These are phyloP conservation scores for Papilio aristodemus DNA, from an alignment of 1,140 invertebrate genomes.

Conservation along the genomic window DNA sequence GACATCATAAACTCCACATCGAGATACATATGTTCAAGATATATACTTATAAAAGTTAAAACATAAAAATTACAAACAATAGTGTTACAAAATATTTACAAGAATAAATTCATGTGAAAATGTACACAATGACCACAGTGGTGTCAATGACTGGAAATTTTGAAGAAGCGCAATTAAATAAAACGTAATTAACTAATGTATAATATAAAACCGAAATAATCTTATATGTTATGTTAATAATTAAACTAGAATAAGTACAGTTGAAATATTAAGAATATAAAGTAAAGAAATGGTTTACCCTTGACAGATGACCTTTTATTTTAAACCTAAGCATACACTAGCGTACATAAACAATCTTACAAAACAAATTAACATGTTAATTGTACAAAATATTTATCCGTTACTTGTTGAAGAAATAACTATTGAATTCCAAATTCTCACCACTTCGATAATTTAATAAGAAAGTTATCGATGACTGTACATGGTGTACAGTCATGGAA, in stretches of 20 bases:
- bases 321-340: too few species aligned
- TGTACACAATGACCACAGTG: not conserved
- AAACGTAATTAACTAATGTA: not conserved
- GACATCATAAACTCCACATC: too few species aligned
- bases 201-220: not conserved
- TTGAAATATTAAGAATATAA: not conserved
- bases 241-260: not conserved
- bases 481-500: not conserved
- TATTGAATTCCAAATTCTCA: conserved; percentile 19
- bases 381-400: conserved; percentile 12
- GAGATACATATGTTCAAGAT: too few species aligned
- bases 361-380: conserved; percentile 13
- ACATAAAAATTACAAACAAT: not conserved
- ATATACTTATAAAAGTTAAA: not conserved
- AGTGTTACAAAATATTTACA: not conserved
- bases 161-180: not conserved
- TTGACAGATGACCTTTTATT: too few species aligned
- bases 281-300: not conserved
- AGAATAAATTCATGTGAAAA: not conserved
- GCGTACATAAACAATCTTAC: conserved; percentile 11
- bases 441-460: conserved; percentile 32
- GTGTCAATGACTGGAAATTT: not conserved
- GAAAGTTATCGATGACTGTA: not conserved
- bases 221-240: not conserved
- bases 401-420: conserved; percentile 13